These are phyloP conservation scores for Malurus melanocephalus DNA, from an alignment of 2,113 vertebrate genomes.

Conservation along the genomic window DNA sequence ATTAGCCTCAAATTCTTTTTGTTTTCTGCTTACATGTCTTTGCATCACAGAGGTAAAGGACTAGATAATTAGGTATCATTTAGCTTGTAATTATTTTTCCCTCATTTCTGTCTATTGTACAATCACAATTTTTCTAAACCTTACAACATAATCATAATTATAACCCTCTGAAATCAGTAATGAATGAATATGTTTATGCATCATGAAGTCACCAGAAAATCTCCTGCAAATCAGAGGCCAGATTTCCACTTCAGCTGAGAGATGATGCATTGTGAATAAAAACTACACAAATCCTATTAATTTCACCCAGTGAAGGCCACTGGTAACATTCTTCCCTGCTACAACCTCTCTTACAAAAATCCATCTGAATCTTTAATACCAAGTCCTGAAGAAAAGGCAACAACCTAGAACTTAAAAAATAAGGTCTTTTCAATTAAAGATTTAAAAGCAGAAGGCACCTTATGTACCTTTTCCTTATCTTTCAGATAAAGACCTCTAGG, in stretches of 20 bases:
- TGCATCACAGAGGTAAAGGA: neutral
- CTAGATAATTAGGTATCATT: neutral
- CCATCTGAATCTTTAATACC: constrained; percentile 7
- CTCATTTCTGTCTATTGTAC: neutral
- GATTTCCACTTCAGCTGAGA: neutral
- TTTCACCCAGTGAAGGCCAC: neutral
- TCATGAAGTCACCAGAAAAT: neutral
- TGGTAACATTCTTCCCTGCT: neutral
- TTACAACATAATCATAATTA: neutral
- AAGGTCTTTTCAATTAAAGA: constrained; percentile 61
- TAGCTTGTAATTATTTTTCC: neutral
- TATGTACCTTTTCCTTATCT: constrained; percentile 64
- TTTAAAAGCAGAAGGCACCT: constrained; percentile 56
- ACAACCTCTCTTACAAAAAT: neutral
- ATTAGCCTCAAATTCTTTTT: neutral
- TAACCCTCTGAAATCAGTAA: neutral
- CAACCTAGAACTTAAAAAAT: constrained; percentile 45
- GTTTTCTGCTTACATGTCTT: neutral
- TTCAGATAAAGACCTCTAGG: constrained; percentile 64
- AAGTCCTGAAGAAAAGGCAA: constrained; percentile 28
- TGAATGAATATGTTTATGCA: neutral
- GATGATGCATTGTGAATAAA: neutral
- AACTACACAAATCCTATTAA: neutral
- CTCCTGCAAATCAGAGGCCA: neutral
- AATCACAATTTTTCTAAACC: neutral